A percentile compares a stretch with the other conserved stretches of the same genome.
These are phyloP conservation scores for Pelmatolapia mariae DNA, from an alignment of 2,113 vertebrate genomes.

Conservation along the genomic window DNA sequence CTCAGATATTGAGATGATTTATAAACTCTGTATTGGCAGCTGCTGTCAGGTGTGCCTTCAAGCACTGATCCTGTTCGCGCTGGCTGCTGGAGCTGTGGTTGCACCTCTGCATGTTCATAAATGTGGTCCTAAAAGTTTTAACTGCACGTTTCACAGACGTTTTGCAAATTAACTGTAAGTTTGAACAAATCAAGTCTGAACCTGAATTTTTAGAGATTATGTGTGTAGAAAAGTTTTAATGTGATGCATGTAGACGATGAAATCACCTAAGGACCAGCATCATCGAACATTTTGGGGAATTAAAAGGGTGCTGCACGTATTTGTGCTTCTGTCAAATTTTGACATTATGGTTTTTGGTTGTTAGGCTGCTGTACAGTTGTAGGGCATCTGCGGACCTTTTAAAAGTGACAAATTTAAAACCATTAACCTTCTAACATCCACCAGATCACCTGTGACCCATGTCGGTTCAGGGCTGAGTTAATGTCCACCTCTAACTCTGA, in stretches of 20 bases:
- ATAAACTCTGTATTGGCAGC: background rate
- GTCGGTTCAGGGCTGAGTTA: background rate
- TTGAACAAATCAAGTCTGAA: background rate
- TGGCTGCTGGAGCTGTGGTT: background rate
- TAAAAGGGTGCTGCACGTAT: background rate
- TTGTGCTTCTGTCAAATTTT: background rate
- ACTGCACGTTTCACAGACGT: background rate
- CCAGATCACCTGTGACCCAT: background rate
- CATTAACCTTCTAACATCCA: background rate
- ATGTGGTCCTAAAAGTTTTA: background rate
- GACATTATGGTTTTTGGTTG: background rate
- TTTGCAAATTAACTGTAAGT: background rate
- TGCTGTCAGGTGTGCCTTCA: constrained; percentile 18
- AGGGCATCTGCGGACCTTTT: background rate
- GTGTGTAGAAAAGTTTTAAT: background rate
- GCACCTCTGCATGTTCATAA: background rate
- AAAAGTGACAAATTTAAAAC: background rate
- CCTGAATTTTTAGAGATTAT: background rate
- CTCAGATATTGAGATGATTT: background rate
- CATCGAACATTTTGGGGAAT: background rate
- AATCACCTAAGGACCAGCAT: background rate
- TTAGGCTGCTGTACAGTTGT: background rate
- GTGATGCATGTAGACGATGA: too few relatives aligned
- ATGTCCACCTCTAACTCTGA: background rate
- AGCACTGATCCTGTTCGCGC: constrained; percentile 27